Conservation (phyloP, 1,140 invertebrate genomes). For the Drosophila lacertosa region DNA sequence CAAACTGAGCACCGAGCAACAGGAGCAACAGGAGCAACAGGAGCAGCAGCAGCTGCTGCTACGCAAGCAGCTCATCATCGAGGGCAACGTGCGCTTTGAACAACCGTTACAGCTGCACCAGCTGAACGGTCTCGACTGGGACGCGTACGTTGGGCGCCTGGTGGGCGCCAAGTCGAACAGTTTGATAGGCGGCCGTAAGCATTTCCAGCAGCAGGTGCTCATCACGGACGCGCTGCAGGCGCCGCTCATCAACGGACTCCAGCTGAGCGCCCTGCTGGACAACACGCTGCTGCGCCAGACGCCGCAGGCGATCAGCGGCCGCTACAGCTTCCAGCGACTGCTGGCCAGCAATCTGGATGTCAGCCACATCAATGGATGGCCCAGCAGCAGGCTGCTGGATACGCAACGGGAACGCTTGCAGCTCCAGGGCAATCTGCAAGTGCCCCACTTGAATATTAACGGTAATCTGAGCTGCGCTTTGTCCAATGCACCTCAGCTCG, state of each 20-base stretch:
- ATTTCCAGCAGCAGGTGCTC: constrained; percentile 44
- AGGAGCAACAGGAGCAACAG: constrained; percentile 23
- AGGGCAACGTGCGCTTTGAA: constrained; percentile 70
- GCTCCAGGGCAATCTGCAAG: constrained; percentile 47
- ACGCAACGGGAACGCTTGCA: constrained; percentile 13
- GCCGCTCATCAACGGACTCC: constrained; percentile 38
- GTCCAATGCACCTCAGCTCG: neutral
- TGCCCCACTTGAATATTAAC: constrained; percentile 44
- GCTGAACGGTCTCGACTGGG: constrained; percentile 61
- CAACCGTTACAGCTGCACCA: constrained; percentile 40
- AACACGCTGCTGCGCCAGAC: constrained; percentile 67
- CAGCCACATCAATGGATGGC: constrained; percentile 49
- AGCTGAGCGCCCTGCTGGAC: constrained; percentile 56
- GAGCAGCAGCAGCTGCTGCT: constrained; percentile 48
- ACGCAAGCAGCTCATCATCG: constrained; percentile 67
- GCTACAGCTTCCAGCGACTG: constrained; percentile 54
- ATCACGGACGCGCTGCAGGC: constrained; percentile 51
- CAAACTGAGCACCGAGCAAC: constrained; percentile 18
- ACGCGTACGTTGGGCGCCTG: constrained; percentile 30
- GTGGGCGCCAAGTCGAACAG: constrained; percentile 50
- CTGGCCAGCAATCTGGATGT: constrained; percentile 64
- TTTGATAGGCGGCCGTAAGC: constrained; percentile 44
- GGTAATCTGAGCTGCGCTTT: constrained; percentile 48
- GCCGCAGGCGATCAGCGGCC: constrained; percentile 59
- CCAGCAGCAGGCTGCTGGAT: constrained; percentile 42